Evolutionary conservation across 2,113 vertebrate species (phyloP).

Genomic region (Motacilla alba): DNA sequence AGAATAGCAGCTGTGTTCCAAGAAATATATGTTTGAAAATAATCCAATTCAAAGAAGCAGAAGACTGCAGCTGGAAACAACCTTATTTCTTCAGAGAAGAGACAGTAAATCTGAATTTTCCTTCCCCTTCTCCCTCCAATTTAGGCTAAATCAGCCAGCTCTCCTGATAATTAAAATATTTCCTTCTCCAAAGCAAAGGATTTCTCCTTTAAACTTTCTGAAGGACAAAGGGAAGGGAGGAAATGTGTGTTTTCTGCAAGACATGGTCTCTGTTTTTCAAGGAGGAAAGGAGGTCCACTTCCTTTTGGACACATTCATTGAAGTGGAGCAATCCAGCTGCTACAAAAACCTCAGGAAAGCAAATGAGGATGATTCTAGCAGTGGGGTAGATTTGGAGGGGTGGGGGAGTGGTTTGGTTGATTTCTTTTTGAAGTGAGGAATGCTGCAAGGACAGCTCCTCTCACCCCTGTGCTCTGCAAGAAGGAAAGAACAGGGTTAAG

Average conservation of each 20-base stretch:
- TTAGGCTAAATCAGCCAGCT: not conserved
- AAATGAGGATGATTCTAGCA: not conserved
- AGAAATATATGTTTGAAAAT: slow-evolving; percentile 6
- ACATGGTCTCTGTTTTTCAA: not conserved
- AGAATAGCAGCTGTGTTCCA: not conserved
- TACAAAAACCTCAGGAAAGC: not conserved
- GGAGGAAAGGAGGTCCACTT: not conserved
- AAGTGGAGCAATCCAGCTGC: not conserved
- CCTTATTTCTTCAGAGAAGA: not conserved
- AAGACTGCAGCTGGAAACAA: not conserved
- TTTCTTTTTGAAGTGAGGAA: not conserved
- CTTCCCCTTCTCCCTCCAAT: too few species aligned
- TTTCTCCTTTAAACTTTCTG: not conserved
- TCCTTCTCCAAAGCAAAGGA: not conserved
- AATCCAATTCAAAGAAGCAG: not conserved
- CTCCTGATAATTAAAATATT: not conserved
- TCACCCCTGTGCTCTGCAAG: not conserved
- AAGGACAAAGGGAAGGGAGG: not conserved
- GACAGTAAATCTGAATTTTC: not conserved
- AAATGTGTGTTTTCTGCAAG: not conserved
- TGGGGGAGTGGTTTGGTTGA: fast-evolving
- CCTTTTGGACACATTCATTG: not conserved
- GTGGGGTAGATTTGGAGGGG: not conserved
- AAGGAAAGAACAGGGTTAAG: not conserved
- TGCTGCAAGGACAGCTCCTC: not conserved